phyloP scores from a whole-genome alignment of 2,113 vertebrate species.

The Cnemophilus loriae region DNA sequence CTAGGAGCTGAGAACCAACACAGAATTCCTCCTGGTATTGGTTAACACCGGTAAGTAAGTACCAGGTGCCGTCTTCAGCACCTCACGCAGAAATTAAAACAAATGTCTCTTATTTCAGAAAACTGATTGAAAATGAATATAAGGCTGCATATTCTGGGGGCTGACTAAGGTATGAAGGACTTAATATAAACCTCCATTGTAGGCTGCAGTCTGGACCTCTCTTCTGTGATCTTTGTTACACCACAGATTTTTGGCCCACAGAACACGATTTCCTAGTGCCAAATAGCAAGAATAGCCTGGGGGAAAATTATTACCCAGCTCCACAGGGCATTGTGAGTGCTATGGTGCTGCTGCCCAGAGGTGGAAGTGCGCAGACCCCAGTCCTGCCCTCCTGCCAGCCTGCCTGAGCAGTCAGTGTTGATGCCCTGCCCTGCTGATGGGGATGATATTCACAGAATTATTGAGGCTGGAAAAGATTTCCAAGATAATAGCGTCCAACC shows the following conservation, averaged over 20 bases:
- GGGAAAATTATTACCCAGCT: neutral
- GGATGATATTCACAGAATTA: neutral
- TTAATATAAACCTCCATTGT: neutral
- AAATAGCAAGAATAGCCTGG: neutral
- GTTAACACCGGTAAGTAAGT: neutral
- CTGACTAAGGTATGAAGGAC: neutral
- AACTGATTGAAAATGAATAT: neutral
- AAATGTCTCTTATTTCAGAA: neutral
- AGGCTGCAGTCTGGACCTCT: neutral
- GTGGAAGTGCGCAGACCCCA: neutral
- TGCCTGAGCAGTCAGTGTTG: neutral
- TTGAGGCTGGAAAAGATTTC: neutral
- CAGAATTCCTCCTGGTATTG: neutral
- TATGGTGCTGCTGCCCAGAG: neutral
- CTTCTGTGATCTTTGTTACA: neutral
- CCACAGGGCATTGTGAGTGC: neutral
- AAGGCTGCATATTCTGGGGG: neutral
- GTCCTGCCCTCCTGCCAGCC: neutral
- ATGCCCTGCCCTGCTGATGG: neutral
- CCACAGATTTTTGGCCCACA: neutral
- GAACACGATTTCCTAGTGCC: neutral
- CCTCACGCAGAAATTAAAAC: neutral
- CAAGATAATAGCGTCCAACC: neutral
- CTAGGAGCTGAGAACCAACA: neutral
- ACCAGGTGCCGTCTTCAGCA: neutral